Percentiles rank a stretch among this genome's conserved stretches.
Evolutionary conservation across 2,888 invertebrate species (phyloP).

Genomic region (Acanthoscelides obtectus): DNA sequence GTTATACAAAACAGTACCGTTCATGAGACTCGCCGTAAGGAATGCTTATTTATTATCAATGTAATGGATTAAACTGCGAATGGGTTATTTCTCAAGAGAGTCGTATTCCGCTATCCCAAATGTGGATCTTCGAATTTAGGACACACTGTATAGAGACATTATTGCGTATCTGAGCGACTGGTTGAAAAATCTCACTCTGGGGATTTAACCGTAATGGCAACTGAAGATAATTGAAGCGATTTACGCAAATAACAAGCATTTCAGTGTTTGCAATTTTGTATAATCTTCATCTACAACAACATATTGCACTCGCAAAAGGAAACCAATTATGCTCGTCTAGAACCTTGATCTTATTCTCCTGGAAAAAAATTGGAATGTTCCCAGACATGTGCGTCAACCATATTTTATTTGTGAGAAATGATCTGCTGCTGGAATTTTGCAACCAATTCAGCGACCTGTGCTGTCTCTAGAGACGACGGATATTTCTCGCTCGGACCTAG

Average conservation of each 20-base stretch:
- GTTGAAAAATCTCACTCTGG: not conserved
- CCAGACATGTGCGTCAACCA: not conserved
- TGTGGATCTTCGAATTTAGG: not conserved
- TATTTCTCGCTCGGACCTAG: not conserved
- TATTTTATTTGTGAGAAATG: not conserved
- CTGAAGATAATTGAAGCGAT: not conserved
- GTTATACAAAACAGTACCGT: too few relatives aligned
- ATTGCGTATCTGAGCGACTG: not conserved
- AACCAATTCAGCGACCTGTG: not conserved
- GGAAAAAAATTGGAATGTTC: not conserved
- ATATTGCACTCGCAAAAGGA: not conserved
- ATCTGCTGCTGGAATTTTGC: not conserved
- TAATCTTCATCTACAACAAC: not conserved
- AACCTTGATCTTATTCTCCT: not conserved
- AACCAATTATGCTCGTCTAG: not conserved
- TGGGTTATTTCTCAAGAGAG: not conserved
- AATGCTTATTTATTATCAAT: too few relatives aligned
- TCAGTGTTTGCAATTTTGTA: not conserved
- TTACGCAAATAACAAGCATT: not conserved
- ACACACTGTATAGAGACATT: not conserved
- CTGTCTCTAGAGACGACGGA: not conserved
- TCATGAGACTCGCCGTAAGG: too few relatives aligned
- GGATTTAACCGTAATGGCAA: not conserved
- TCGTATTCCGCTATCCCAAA: not conserved
- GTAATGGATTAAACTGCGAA: not conserved